Conservation (phyloP, 2,888 invertebrate species). For the Zonitis immaculata region DNA sequence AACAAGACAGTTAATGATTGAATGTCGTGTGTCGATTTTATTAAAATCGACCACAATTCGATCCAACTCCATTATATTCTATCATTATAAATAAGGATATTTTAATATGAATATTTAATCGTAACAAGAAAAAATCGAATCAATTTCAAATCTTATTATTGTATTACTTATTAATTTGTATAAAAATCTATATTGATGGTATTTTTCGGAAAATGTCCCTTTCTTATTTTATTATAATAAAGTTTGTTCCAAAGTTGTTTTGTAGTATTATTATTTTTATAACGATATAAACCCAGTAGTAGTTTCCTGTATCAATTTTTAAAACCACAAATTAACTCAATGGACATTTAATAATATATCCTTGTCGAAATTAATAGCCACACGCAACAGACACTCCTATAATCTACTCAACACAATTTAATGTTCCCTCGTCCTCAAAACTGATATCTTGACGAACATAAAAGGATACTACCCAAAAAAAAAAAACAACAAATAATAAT, state of each 20-base stretch:
- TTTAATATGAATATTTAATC: too few species aligned
- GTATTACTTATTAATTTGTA: too few species aligned
- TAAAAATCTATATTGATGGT: too few species aligned
- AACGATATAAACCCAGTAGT: slow-evolving; percentile 1
- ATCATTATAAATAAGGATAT: too few species aligned
- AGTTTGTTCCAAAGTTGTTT: too few species aligned
- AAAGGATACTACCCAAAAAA: background rate
- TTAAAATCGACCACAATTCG: too few species aligned
- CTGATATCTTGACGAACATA: background rate
- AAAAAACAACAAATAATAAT: background rate
- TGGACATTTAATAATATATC: slow-evolving; percentile 41
- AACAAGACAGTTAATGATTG: slow-evolving; percentile 21
- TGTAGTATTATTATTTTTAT: too few species aligned
- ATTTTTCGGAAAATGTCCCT: too few species aligned
- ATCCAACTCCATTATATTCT: too few species aligned
- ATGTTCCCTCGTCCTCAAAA: background rate
- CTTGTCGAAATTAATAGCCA: slow-evolving; percentile 34
- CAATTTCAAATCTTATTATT: too few species aligned
- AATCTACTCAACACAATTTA: slow-evolving; percentile 9
- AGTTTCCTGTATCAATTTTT: slow-evolving; percentile 30
- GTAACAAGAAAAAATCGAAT: too few species aligned
- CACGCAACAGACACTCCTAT: slow-evolving; percentile 30
- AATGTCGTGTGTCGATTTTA: slow-evolving; percentile 25
- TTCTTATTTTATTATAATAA: too few species aligned
- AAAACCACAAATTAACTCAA: slow-evolving; percentile 36